Evolutionary conservation across 2,888 invertebrate species (phyloP).

Genomic region (Eucriotettix oculatus): DNA sequence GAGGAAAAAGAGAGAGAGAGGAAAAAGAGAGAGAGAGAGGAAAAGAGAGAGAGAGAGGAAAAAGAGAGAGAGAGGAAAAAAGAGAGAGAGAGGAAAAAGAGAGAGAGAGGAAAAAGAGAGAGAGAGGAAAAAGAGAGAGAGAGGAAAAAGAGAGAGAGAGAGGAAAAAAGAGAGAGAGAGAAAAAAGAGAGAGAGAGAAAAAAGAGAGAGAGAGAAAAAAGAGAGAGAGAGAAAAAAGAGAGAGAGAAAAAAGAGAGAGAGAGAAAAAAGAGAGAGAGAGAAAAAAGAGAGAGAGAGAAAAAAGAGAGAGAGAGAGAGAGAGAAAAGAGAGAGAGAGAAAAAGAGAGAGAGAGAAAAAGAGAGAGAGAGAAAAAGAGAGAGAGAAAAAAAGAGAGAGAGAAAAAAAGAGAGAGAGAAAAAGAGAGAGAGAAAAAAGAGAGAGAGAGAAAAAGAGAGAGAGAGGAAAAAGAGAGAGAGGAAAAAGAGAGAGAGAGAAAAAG

Average conservation of each 20-base stretch:
- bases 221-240: no score
- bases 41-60: no score
- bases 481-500: no score
- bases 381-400: background rate
- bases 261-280: no score
- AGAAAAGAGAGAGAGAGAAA: no score
- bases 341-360: background rate
- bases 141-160: background rate
- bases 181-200: background rate
- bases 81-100: constrained; percentile 1
- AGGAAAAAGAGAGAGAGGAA: background rate
- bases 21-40: no score
- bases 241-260: no score
- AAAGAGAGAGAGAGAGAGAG: no score
- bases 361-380: background rate
- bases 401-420: background rate
- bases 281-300: no score
- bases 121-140: background rate
- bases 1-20: no score
- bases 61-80: constrained; percentile 3
- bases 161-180: background rate
- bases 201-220: background rate
- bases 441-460: background rate
- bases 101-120: background rate
- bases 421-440: background rate